A percentile compares a stretch with the other conserved stretches of the same genome.
Conservation (phyloP, 2,888 invertebrate species). For the Cinara cedri region DNA sequence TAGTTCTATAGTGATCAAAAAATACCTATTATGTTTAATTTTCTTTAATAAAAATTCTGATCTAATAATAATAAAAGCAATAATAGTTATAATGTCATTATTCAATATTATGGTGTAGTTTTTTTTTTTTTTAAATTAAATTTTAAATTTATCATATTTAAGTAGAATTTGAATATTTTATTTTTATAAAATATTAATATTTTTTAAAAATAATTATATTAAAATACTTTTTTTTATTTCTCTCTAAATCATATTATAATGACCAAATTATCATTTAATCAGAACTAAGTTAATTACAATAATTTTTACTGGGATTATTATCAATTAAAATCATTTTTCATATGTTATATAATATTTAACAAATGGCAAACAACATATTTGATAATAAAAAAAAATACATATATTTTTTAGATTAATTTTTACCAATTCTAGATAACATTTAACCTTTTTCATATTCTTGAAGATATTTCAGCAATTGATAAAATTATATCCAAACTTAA, state of each 20-base stretch:
- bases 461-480: constrained; percentile 32
- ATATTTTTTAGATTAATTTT: constrained; percentile 36
- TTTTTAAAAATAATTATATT: neutral
- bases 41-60: too few relatives aligned
- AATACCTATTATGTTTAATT: too few relatives aligned
- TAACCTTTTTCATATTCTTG: constrained; percentile 42
- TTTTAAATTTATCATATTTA: too few relatives aligned
- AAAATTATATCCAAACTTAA: constrained; percentile 7
- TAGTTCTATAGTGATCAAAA: too few relatives aligned
- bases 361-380: constrained; percentile 12
- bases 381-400: constrained; percentile 17
- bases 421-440: constrained; percentile 46
- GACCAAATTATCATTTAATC: constrained; percentile 16
- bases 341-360: constrained; percentile 20
- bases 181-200: neutral
- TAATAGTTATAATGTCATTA: neutral
- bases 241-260: neutral
- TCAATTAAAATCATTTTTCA: constrained; percentile 46
- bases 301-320: constrained; percentile 27
- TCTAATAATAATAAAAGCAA: too few relatives aligned
- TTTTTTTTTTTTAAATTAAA: too few relatives aligned
- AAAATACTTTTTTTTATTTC: constrained; percentile 12
- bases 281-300: constrained; percentile 16
- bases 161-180: neutral
- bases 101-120: neutral